Evolutionary conservation across 1,140 invertebrate species (phyloP).

Genomic region (Drosophila ananassae): DNA sequence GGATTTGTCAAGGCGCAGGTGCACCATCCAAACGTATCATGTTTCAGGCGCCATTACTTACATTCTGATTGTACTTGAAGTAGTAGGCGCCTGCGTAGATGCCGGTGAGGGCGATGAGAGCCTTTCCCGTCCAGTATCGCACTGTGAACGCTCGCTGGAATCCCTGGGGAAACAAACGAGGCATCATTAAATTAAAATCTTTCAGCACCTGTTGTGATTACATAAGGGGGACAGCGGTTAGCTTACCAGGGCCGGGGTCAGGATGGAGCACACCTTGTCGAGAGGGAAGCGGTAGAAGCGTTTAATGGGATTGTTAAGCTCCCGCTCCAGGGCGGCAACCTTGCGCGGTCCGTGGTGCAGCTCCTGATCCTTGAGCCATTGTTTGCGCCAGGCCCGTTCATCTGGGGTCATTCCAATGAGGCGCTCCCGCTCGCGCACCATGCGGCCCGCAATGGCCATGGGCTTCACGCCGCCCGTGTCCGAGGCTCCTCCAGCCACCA

Average conservation of each 20-base stretch:
- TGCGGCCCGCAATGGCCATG: constrained; percentile 90
- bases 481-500: constrained; percentile 80
- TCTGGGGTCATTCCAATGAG: constrained; percentile 91
- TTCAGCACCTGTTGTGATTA: constrained; percentile 48
- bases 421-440: constrained; percentile 90
- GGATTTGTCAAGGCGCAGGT: background rate
- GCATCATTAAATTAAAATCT: background rate
- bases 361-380: constrained; percentile 93
- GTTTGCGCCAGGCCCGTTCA: constrained; percentile 92
- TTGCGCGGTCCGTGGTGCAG: constrained; percentile 89
- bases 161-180: constrained; percentile 85
- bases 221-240: constrained; percentile 44
- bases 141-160: constrained; percentile 84
- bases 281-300: constrained; percentile 90
- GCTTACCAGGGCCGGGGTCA: constrained; percentile 87
- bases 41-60: constrained; percentile 84
- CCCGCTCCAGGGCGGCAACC: constrained; percentile 88
- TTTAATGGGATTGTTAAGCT: constrained; percentile 91
- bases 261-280: constrained; percentile 86
- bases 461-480: constrained; percentile 87
- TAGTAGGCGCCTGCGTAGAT: constrained; percentile 88
- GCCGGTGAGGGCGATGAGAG: constrained; percentile 84
- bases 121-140: constrained; percentile 88
- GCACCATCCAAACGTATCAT: too few relatives aligned
- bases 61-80: constrained; percentile 91